phyloP scores from a whole-genome alignment of 1,140 invertebrate species.

The Neodiprion pinetum region DNA sequence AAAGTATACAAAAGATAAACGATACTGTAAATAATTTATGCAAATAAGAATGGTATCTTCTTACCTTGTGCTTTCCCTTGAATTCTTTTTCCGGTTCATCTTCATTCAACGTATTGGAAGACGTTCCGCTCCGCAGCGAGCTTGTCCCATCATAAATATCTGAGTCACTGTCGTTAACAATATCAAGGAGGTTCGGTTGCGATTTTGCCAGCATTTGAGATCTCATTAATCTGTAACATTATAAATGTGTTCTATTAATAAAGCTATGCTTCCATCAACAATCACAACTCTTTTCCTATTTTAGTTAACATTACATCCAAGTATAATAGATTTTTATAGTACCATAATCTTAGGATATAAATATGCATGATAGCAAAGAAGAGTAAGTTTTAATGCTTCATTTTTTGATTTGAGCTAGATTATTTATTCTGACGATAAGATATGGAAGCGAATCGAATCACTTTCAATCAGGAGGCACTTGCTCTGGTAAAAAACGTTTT shows the following conservation, averaged over 20 bases:
- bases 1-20: neutral
- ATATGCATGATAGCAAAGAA: neutral
- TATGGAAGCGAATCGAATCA: no score
- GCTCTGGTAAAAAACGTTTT: neutral
- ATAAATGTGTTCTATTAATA: conserved; percentile 8
- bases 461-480: no score
- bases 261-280: conserved; percentile 13
- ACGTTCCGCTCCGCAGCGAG: conserved; percentile 47
- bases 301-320: conserved; percentile 12
- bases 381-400: no score
- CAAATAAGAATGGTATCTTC: conserved; percentile 18
- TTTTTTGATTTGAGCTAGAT: no score
- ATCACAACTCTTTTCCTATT: conserved; percentile 8
- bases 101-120: conserved; percentile 48
- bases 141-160: conserved; percentile 49
- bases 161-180: conserved; percentile 52
- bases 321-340: conserved; percentile 13
- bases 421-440: no score
- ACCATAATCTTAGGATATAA: conserved; percentile 6
- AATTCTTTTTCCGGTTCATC: conserved; percentile 48
- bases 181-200: conserved; percentile 58
- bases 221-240: conserved; percentile 53
- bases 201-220: conserved; percentile 59
- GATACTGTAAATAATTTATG: conserved; percentile 13
- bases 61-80: conserved; percentile 48